Evolutionary conservation across 2,113 vertebrate genomes (phyloP), one percentile per base, ranked within the genome.

Genomic region (Callionymus lyra): DNA sequence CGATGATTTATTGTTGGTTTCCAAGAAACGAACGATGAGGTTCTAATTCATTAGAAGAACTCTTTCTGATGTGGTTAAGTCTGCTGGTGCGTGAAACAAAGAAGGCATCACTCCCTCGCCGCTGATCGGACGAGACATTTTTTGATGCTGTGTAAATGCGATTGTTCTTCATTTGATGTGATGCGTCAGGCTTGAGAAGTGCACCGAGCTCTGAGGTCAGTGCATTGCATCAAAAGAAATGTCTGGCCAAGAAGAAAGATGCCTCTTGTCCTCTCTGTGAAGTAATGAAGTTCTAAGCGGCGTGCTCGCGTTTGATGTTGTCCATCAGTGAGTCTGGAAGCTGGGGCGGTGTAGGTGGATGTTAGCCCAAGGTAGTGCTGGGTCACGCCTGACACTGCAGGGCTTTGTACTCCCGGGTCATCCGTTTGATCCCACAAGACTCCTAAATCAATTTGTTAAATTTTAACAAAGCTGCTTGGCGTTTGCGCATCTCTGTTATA

Each of bases 241-340:
- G 41, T 59, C 52, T 12, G 31, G 36, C 62, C 66, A 37, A 48
- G 47, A 53, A 47, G 35, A 59, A 53, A 59, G 51, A 58, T 33
- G 13, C 53, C 51, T 49, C 59, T 37, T 42, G 41, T 65, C 73
- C 79, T 77, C 79, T 70, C 79, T 74, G 65, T 77, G 61, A 64
- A 64, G 50, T 76, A 77, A 76, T 79, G 70, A 73, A 65, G 69
- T 74, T 61, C 51, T 59, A 63, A 35, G 44, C 44, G 16, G 31
- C 53, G 57, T 38, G 50, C 43, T 14, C 13, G 55, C 48, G 59
- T 72, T 74, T 74, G 70, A 80, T 74, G 68, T 75, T 16, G 18
- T 56, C 68, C 68, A 67, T 11, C 53, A 51, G 55, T 53, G 57
- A 63, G 61, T 73, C 61, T 54, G 53, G 59, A 70, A 64, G 60